Evolutionary conservation across 2,113 vertebrate genomes (phyloP).

Genomic region (Zosterops japonicus): DNA sequence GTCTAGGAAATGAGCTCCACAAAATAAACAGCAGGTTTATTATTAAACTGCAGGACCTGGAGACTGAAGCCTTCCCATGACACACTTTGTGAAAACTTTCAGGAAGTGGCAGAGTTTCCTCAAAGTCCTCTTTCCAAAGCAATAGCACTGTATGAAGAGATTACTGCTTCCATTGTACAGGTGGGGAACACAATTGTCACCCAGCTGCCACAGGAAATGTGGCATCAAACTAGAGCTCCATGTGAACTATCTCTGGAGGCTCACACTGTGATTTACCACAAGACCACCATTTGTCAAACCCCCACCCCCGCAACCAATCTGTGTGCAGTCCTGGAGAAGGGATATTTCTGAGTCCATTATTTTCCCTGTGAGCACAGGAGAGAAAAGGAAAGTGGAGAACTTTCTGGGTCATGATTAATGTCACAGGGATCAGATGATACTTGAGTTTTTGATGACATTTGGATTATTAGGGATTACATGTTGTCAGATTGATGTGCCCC

Average conservation of each 20-base stretch:
- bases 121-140: not conserved
- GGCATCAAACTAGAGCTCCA: not conserved
- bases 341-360: not conserved
- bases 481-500: not conserved
- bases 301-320: accelerated
- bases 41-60: not conserved
- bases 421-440: not conserved
- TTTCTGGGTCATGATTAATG: not conserved
- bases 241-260: accelerated
- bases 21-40: slow-evolving; percentile 61
- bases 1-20: slow-evolving; percentile 16
- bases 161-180: not conserved
- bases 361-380: not conserved
- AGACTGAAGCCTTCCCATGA: not conserved
- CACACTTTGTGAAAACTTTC: not conserved
- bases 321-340: not conserved
- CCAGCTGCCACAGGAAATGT: not conserved
- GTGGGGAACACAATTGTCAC: not conserved
- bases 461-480: not conserved
- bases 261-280: not conserved
- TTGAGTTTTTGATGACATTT: not conserved
- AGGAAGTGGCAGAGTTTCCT: not conserved
- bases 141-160: not conserved
- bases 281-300: not conserved
- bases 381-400: not conserved